phyloP scores from a whole-genome alignment of 2,797 vertebrate species.

The Fistularia tabacaria region DNA sequence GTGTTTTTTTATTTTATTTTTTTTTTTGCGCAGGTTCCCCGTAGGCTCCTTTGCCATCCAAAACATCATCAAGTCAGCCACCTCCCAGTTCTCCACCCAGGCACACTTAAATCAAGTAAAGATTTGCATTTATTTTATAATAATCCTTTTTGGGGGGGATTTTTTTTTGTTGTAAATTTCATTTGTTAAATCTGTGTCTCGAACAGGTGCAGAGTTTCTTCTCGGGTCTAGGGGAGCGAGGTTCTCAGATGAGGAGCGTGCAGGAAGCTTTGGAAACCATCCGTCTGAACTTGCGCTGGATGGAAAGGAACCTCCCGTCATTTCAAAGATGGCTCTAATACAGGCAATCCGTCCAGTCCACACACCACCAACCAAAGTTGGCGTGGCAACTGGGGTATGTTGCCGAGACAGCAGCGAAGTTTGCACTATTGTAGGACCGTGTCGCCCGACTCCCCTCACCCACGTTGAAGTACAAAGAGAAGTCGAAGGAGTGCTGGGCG shows the following conservation, averaged over 20 bases:
- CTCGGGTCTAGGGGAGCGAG: slow-evolving; percentile 79
- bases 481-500: slow-evolving; percentile 25
- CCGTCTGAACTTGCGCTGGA: slow-evolving; percentile 87
- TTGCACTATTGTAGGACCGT: slow-evolving; percentile 80
- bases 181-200: no score
- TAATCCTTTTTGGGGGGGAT: background rate
- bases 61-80: slow-evolving; percentile 80
- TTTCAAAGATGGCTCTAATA: slow-evolving; percentile 71
- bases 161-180: slow-evolving; percentile 21
- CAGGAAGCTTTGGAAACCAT: slow-evolving; percentile 88
- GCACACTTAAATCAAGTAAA: slow-evolving; percentile 83
- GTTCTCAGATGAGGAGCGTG: slow-evolving; percentile 81
- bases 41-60: slow-evolving; percentile 87
- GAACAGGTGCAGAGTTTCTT: slow-evolving; percentile 86
- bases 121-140: background rate
- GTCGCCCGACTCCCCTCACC: slow-evolving; percentile 39
- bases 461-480: slow-evolving; percentile 25
- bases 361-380: background rate
- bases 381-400: slow-evolving; percentile 16
- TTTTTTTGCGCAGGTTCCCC: slow-evolving; percentile 77
- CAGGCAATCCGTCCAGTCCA: slow-evolving; percentile 11
- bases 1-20: background rate
- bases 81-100: slow-evolving; percentile 86
- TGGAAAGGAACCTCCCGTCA: slow-evolving; percentile 77
- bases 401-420: slow-evolving; percentile 65